A percentile compares a stretch with the other conserved stretches of the same genome.
Evolutionary conservation across 2,797 vertebrate species (phyloP).

Genomic region (Alexandromys oeconomus): DNA sequence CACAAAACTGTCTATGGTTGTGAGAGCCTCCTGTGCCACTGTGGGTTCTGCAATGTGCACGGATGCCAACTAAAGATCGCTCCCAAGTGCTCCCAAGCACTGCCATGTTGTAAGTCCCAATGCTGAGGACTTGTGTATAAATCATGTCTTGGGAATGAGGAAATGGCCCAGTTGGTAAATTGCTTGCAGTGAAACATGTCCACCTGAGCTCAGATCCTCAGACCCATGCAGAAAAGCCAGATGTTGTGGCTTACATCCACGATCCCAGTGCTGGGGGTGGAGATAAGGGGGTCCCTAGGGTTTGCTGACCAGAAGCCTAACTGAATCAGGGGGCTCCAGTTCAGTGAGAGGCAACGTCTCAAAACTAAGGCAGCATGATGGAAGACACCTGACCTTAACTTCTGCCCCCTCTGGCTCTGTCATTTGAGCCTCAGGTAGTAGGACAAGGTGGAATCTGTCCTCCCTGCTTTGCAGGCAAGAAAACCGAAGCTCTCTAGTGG

Average conservation of each 20-base stretch:
- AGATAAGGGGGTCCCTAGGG: background rate
- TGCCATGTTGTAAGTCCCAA: background rate
- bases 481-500: background rate
- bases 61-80: background rate
- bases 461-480: background rate
- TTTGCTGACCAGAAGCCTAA: background rate
- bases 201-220: background rate
- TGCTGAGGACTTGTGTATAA: background rate
- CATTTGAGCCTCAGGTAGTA: background rate
- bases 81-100: background rate
- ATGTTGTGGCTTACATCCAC: background rate
- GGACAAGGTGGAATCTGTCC: background rate
- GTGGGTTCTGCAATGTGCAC: background rate
- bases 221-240: background rate
- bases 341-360: background rate
- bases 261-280: background rate
- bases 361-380: background rate
- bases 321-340: background rate
- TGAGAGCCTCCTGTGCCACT: background rate
- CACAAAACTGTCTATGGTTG: background rate
- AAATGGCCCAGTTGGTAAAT: background rate
- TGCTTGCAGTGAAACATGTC: background rate
- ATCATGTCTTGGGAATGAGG: background rate
- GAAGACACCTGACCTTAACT: background rate
- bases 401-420: background rate